Percentiles rank a stretch among this genome's conserved stretches.
Conservation (phyloP, 2,113 vertebrate genomes). For the Clupea harengus region DNA sequence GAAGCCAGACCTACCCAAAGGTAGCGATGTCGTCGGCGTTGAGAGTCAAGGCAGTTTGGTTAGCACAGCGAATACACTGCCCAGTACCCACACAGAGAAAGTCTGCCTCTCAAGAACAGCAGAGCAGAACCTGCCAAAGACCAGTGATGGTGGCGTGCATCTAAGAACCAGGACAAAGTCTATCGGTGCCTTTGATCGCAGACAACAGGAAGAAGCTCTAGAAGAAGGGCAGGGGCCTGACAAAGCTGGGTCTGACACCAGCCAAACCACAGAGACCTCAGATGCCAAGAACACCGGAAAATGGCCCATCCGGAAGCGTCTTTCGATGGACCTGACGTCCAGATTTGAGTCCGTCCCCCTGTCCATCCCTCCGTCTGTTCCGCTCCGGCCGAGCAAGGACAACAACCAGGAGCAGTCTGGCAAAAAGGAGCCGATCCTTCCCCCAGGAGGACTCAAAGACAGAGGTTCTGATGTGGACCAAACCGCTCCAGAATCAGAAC, state of each 20-base stretch:
- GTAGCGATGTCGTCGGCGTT: not conserved
- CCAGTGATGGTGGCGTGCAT: conserved; percentile 14
- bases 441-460: not conserved
- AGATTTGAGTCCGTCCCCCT: conserved; percentile 59
- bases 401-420: not conserved
- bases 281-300: not conserved
- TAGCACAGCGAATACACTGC: not conserved
- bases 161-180: conserved; percentile 38
- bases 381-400: conserved; percentile 2
- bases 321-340: conserved; percentile 62
- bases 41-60: not conserved
- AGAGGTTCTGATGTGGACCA: not conserved
- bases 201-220: not conserved
- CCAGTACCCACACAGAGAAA: not conserved
- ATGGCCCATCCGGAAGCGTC: conserved; percentile 53
- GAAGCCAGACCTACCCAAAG: not conserved
- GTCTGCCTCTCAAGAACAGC: not conserved
- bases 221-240: not conserved
- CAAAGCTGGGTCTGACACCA: not conserved
- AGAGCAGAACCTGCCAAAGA: not conserved
- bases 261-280: not conserved
- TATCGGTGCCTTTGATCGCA: conserved; percentile 11
- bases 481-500: not conserved
- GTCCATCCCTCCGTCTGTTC: not conserved
- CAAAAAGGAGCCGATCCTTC: not conserved